Evolutionary conservation across 2,888 invertebrate genomes (phyloP).

Genomic region (Macrosiphum euphorbiae): DNA sequence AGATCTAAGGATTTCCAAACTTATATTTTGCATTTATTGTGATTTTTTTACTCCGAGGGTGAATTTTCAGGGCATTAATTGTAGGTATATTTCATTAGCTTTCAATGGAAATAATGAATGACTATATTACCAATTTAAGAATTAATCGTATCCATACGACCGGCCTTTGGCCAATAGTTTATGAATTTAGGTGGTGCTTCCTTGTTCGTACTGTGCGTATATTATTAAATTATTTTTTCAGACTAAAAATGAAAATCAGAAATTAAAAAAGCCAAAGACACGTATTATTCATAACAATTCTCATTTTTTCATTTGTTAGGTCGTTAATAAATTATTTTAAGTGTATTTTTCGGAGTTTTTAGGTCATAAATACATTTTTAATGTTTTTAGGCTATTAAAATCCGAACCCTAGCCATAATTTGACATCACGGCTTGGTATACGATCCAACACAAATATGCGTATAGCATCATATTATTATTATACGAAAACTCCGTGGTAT

Average conservation of each 20-base stretch:
- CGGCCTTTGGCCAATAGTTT: neutral
- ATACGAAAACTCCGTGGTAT: neutral
- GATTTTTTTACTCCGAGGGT: neutral
- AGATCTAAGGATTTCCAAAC: neutral
- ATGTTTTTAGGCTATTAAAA: neutral
- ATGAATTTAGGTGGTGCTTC: neutral
- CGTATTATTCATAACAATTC: conserved; percentile 9
- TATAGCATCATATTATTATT: neutral
- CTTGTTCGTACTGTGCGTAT: neutral
- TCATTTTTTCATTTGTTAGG: neutral
- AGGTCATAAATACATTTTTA: conserved; percentile 9
- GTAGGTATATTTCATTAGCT: neutral
- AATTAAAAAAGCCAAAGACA: neutral
- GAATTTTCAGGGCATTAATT: neutral
- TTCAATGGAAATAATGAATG: neutral
- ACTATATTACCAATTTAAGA: neutral
- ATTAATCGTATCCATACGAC: neutral
- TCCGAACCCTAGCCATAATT: neutral
- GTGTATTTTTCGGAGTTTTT: neutral
- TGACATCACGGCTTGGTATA: neutral
- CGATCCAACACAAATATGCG: neutral
- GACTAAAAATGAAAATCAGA: neutral
- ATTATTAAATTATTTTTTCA: neutral
- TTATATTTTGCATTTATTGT: neutral
- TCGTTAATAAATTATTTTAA: conserved; percentile 10